A percentile compares a stretch with the other conserved stretches of the same genome.
Evolutionary conservation across 2,797 vertebrate genomes (phyloP).

Genomic region (Etheostoma nigrum): DNA sequence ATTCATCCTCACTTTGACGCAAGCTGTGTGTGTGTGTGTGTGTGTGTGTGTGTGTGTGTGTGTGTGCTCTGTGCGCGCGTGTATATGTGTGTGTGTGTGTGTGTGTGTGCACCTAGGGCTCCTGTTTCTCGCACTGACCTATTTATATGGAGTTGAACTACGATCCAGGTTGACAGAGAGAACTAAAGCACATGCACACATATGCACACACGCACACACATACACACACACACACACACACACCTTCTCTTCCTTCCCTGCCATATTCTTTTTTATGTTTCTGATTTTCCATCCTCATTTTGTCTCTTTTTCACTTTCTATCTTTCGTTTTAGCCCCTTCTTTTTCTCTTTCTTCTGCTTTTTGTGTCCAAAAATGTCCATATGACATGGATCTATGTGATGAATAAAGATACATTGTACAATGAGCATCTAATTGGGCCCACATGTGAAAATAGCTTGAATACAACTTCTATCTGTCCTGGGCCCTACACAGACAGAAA

Average conservation of each 20-base stretch:
- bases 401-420: neutral
- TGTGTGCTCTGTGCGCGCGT: conserved; percentile 9
- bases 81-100: neutral
- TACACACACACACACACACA: conserved; percentile 7
- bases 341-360: neutral
- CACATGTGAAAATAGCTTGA: conserved; percentile 12
- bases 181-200: conserved; percentile 30
- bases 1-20: conserved; percentile 32
- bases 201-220: conserved; percentile 16
- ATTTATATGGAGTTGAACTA: conserved; percentile 64
- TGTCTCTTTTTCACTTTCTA: neutral
- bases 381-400: neutral
- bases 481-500: conserved; percentile 23
- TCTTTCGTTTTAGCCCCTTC: neutral
- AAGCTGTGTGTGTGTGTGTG: conserved; percentile 10
- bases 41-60: conserved; percentile 18
- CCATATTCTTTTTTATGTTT: conserved; percentile 14
- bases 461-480: conserved; percentile 9
- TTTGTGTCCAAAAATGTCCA: neutral
- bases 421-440: neutral
- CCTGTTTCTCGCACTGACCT: conserved; percentile 74
- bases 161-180: conserved; percentile 65
- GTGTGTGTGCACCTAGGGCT: conserved; percentile 38
- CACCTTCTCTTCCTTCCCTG: conserved; percentile 15
- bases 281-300: conserved; percentile 25